Conservation (phyloP, 1,140 invertebrate genomes). For the Trichonephila inaurata region DNA sequence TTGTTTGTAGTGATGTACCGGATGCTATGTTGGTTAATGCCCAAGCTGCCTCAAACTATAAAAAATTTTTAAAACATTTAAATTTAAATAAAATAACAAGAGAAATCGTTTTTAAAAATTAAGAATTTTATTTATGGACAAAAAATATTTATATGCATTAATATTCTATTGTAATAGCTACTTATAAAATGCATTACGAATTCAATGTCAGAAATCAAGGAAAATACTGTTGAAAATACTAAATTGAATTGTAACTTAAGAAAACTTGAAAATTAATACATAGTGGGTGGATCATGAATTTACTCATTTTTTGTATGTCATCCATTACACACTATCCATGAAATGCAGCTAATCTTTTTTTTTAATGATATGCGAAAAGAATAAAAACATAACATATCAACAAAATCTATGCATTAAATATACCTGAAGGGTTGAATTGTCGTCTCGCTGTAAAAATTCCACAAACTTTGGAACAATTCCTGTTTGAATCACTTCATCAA, state of each 20-base stretch:
- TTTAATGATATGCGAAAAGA: background rate
- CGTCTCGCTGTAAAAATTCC: conserved; percentile 92
- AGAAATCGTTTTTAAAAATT: too few species aligned
- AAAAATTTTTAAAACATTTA: background rate
- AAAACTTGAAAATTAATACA: background rate
- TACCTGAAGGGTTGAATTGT: conserved; percentile 93
- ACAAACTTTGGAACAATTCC: conserved; percentile 98
- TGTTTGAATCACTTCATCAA: conserved; percentile 98
- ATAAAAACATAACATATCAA: background rate
- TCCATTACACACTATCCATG: too few species aligned
- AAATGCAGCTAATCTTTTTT: background rate
- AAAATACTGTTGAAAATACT: background rate
- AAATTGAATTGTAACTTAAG: background rate
- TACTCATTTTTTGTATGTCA: too few species aligned
- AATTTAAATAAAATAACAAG: background rate
- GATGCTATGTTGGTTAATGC: conserved; percentile 98
- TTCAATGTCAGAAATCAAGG: too few species aligned
- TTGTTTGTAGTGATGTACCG: conserved; percentile 96
- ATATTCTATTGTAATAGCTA: too few species aligned
- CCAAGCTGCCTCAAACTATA: conserved; percentile 98
- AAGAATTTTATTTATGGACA: too few species aligned
- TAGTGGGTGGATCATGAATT: too few species aligned
- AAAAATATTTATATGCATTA: too few species aligned
- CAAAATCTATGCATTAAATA: background rate
- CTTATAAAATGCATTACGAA: too few species aligned